Evolutionary conservation across 1,140 invertebrate species (phyloP), one percentile per base, ranked within the genome.

Genomic region (Grapholita molesta): DNA sequence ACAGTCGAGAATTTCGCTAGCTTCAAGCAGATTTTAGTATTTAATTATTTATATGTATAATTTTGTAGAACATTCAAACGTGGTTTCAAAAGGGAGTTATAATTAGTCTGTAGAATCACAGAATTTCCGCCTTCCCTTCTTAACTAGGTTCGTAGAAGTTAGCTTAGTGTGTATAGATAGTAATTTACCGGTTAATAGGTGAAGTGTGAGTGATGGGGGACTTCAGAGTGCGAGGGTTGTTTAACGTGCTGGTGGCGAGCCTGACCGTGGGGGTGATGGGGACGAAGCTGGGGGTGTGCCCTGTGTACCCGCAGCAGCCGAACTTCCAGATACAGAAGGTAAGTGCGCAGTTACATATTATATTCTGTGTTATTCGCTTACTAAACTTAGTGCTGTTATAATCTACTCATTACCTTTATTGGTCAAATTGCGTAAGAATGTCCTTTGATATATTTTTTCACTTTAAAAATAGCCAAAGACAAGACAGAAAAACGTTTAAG

Each of bases 281-380:
- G 0, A 85, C 91, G 9, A 93, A 93, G 33, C 89, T 94, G 35
- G 94, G 94, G 69, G 92, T 88, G 79, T 95, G 94, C 84, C 94
- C 94, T 8, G 90, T 93, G 66, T 93, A 94, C 77, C 91, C 91
- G 70, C 91, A 93, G 72, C 91, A 94, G 79, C 91, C 93, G 25
- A 89, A 94, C 84, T 94, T 94, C 74, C 93, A 94, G 76, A 91
- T 94, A 70, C 91, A 85, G 66, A 88, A 83, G 82, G 94, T 95
- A 82, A 93, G 92, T 91, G 9, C 33, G 33, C 33, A 35, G 33
- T 28, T 55, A 64, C 4, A 42, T n/a, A 23, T 55, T 4, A 8
- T 6, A 23, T 30, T 53, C 5, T 8, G 24, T 66, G 35, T 33
- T 9, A 35, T 35, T 35, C 12, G 33, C 12, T 9, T 12, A 35